phyloP scores from a whole-genome alignment of 1,140 invertebrate genomes.

The Dendroctonus ponderosae region DNA sequence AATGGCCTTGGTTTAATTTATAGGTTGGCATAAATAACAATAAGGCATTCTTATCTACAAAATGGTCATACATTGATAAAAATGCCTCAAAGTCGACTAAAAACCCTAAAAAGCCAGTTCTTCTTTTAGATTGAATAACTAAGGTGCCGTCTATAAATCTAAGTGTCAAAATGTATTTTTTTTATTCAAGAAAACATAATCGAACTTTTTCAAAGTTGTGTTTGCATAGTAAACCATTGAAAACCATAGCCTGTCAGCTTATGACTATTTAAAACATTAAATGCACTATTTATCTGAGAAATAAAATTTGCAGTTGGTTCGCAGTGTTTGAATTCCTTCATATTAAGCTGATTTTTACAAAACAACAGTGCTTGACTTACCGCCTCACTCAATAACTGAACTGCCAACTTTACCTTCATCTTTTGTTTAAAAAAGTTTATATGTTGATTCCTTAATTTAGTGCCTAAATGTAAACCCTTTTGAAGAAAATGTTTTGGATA shows the following conservation, averaged over 20 bases:
- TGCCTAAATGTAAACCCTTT: constrained; percentile 44
- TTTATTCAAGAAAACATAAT: too few species aligned
- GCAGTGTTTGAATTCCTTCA: constrained; percentile 37
- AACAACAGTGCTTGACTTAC: constrained; percentile 39
- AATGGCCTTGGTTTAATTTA: constrained; percentile 14
- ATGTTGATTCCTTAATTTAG: constrained; percentile 42
- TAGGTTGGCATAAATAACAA: constrained; percentile 11
- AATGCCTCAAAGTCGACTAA: constrained; percentile 8
- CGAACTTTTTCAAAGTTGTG: not conserved
- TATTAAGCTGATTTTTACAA: constrained; percentile 33
- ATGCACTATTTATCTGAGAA: constrained; percentile 40
- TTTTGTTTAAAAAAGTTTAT: constrained; percentile 45
- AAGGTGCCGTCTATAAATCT: not conserved
- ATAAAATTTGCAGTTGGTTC: constrained; percentile 39
- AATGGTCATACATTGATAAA: not conserved
- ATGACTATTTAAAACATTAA: constrained; percentile 43
- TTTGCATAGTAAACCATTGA: not conserved
- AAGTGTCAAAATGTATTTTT: not conserved
- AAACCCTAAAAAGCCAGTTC: constrained; percentile 17
- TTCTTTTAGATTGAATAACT: constrained; percentile 12
- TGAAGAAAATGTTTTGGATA: too few species aligned
- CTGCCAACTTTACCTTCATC: constrained; percentile 47
- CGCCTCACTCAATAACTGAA: constrained; percentile 42
- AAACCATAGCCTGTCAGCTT: constrained; percentile 15
- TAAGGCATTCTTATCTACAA: not conserved